phyloP scores from a whole-genome alignment of 1,140 invertebrate genomes.

The Acromyrmex heyeri region DNA sequence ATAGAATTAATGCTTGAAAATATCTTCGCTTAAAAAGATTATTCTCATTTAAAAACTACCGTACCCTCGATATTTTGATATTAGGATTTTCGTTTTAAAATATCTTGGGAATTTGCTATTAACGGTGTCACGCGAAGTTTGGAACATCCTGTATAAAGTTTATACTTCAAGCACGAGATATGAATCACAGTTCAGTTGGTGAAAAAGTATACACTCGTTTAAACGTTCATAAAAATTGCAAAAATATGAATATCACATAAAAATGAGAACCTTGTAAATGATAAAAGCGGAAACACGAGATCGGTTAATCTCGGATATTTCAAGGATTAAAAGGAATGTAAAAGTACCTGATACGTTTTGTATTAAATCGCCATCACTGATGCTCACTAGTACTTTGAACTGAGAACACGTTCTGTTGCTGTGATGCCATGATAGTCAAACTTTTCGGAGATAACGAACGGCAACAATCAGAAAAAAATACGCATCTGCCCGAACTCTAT shows the following conservation, averaged over 20 bases:
- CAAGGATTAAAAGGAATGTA: constrained; percentile 28
- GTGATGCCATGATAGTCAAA: not conserved
- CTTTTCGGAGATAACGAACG: constrained; percentile 37
- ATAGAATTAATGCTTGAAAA: too few relatives aligned
- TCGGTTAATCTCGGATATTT: constrained; percentile 12
- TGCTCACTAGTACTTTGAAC: not conserved
- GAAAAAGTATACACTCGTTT: not conserved
- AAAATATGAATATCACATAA: not conserved
- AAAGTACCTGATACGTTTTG: constrained; percentile 16
- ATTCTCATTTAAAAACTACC: too few relatives aligned
- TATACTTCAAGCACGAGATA: not conserved
- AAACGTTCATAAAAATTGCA: not conserved
- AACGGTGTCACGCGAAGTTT: too few relatives aligned
- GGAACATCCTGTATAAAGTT: not conserved
- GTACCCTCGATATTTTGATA: too few relatives aligned
- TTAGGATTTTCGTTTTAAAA: too few relatives aligned
- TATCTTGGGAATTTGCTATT: too few relatives aligned
- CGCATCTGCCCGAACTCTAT: not conserved
- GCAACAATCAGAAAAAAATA: not conserved
- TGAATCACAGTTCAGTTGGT: not conserved
- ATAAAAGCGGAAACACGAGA: not conserved
- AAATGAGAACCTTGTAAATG: not conserved
- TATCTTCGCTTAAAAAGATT: too few relatives aligned
- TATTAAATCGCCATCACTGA: constrained; percentile 23
- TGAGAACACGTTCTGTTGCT: not conserved